Evolutionary conservation across 2,888 invertebrate genomes (phyloP).

Genomic region (Limenitis camilla): DNA sequence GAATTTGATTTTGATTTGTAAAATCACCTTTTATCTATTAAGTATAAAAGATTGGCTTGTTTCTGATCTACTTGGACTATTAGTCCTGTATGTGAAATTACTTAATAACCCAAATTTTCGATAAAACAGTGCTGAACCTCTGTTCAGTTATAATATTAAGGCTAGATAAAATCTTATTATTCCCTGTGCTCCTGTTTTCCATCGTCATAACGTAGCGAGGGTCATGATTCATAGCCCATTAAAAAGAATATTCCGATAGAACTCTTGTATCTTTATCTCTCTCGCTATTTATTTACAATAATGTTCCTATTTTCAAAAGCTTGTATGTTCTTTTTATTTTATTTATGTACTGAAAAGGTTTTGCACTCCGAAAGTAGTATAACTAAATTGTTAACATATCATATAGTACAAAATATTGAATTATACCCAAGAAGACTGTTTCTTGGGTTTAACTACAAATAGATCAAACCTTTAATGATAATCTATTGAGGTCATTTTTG

Average conservation of each 20-base stretch:
- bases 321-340: background rate
- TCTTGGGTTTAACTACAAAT: too few species aligned
- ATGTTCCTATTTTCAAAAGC: background rate
- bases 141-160: too few species aligned
- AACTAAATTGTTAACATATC: background rate
- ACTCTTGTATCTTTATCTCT: slow-evolving; percentile 2
- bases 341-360: background rate
- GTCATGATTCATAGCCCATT: slow-evolving; percentile 25
- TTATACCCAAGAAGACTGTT: too few species aligned
- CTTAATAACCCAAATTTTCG: too few species aligned
- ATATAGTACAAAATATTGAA: background rate
- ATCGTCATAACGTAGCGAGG: slow-evolving; percentile 15
- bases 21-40: too few species aligned
- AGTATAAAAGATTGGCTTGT: too few species aligned
- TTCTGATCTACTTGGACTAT: too few species aligned
- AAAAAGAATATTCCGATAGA: slow-evolving; percentile 16
- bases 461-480: too few species aligned
- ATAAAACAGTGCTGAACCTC: too few species aligned
- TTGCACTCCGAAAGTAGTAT: background rate
- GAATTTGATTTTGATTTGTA: too few species aligned
- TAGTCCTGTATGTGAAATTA: too few species aligned
- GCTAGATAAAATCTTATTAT: slow-evolving; percentile 1
- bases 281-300: slow-evolving; percentile 3
- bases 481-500: too few species aligned
- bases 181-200: slow-evolving; percentile 10